Conservation (phyloP, 92 coral and sea anemone genomes). For the Palythoa heliodiscus region DNA sequence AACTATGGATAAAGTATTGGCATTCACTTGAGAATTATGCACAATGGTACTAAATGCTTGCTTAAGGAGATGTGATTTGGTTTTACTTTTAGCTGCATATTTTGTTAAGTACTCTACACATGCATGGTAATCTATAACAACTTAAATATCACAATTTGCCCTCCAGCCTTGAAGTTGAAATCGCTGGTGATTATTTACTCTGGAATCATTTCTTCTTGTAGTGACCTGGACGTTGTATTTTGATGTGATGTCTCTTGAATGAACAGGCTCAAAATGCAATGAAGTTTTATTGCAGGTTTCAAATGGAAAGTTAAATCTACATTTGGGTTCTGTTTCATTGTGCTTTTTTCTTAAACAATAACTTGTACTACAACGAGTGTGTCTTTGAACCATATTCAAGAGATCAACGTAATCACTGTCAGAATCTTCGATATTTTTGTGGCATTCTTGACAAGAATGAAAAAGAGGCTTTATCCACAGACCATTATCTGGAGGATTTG, state of each 20-base stretch:
- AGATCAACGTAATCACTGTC: constrained; percentile 31
- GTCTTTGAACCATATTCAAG: constrained; percentile 23
- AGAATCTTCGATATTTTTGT: constrained; percentile 32
- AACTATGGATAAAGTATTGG: constrained; percentile 44
- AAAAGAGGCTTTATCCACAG: constrained; percentile 67
- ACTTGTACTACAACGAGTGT: constrained; percentile 46
- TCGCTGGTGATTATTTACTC: constrained; percentile 54
- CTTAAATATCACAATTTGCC: constrained; percentile 64
- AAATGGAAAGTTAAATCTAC: constrained; percentile 55
- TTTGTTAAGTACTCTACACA: constrained; percentile 57
- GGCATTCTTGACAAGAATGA: constrained; percentile 49
- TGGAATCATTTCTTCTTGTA: constrained; percentile 54
- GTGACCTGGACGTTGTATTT: constrained; percentile 49
- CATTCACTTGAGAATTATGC: constrained; percentile 42
- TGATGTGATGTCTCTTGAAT: constrained; percentile 40
- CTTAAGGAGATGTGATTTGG: constrained; percentile 42
- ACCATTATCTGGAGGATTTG: constrained; percentile 68
- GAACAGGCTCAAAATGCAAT: constrained; percentile 47
- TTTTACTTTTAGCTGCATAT: constrained; percentile 52
- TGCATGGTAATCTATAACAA: constrained; percentile 30
- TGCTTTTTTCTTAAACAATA: constrained; percentile 33
- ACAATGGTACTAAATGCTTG: constrained; percentile 54
- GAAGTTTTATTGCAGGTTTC: constrained; percentile 45
- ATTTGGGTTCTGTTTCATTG: constrained; percentile 45
- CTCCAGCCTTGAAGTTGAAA: constrained; percentile 9